Conservation (phyloP, 2,888 invertebrate species). For the Psococerastis gibbosa region DNA sequence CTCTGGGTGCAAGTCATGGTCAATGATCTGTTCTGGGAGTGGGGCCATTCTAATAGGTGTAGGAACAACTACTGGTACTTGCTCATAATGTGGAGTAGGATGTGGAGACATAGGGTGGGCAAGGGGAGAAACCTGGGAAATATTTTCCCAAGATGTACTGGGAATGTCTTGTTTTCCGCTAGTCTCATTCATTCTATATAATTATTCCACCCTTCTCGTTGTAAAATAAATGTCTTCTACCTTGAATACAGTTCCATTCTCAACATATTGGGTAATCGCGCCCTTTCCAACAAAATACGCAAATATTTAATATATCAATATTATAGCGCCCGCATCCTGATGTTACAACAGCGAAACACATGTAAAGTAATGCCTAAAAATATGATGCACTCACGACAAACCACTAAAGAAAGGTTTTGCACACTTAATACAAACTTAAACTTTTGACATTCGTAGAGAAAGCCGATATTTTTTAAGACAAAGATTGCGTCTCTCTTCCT, state of each 20-base stretch:
- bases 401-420: neutral
- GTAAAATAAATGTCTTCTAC: conserved; percentile 5
- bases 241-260: too few species aligned
- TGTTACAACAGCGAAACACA: neutral
- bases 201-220: conserved; percentile 7
- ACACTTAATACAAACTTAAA: too few species aligned
- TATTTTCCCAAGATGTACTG: conserved; percentile 27
- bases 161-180: conserved; percentile 26
- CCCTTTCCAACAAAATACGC: too few species aligned
- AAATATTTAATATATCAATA: too few species aligned
- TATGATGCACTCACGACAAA: neutral
- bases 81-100: conserved; percentile 19
- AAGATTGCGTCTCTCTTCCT: too few species aligned
- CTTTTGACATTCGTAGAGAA: too few species aligned
- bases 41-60: conserved; percentile 28
- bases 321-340: neutral
- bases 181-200: conserved; percentile 26
- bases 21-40: conserved; percentile 22
- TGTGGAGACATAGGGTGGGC: conserved; percentile 12
- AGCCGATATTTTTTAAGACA: too few species aligned
- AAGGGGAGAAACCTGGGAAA: conserved; percentile 13
- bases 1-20: conserved; percentile 39
- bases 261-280: too few species aligned
- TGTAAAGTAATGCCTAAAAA: neutral
- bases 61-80: conserved; percentile 26